Conservation (phyloP, 2,888 invertebrate genomes). For the Lysandra coridon region DNA sequence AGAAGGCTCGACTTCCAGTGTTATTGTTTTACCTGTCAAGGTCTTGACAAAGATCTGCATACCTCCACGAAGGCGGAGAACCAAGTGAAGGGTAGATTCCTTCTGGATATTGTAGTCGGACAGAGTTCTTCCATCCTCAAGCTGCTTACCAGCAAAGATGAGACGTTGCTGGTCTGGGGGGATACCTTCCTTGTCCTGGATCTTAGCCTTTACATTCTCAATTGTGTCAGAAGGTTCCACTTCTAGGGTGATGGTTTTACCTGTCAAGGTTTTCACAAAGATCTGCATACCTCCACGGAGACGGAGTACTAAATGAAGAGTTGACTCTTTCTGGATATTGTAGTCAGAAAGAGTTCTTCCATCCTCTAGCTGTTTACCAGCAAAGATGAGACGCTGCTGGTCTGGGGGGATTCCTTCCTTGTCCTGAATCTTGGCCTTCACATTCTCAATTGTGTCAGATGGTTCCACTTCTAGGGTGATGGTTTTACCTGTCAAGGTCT, state of each 20-base stretch:
- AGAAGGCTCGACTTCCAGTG: constrained; percentile 48
- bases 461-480: constrained; percentile 50
- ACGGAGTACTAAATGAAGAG: constrained; percentile 41
- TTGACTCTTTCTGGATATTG: constrained; percentile 43
- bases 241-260: constrained; percentile 51
- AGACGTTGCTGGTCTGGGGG: constrained; percentile 51
- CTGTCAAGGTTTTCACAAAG: constrained; percentile 50
- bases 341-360: constrained; percentile 39
- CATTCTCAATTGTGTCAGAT: constrained; percentile 43
- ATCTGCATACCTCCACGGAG: constrained; percentile 51
- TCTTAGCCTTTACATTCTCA: constrained; percentile 51
- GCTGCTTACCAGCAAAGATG: constrained; percentile 50
- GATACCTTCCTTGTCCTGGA: constrained; percentile 51
- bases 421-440: constrained; percentile 40
- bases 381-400: constrained; percentile 46
- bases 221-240: constrained; percentile 50
- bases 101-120: constrained; percentile 56
- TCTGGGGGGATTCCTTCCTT: constrained; percentile 50
- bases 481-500: constrained; percentile 51
- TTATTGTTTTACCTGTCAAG: constrained; percentile 51
- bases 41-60: constrained; percentile 57
- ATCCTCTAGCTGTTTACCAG: constrained; percentile 40
- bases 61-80: constrained; percentile 51
- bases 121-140: constrained; percentile 49
- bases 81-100: constrained; percentile 53